phyloP scores from a whole-genome alignment of 2,113 vertebrate genomes.

The Lepisosteus osseus region DNA sequence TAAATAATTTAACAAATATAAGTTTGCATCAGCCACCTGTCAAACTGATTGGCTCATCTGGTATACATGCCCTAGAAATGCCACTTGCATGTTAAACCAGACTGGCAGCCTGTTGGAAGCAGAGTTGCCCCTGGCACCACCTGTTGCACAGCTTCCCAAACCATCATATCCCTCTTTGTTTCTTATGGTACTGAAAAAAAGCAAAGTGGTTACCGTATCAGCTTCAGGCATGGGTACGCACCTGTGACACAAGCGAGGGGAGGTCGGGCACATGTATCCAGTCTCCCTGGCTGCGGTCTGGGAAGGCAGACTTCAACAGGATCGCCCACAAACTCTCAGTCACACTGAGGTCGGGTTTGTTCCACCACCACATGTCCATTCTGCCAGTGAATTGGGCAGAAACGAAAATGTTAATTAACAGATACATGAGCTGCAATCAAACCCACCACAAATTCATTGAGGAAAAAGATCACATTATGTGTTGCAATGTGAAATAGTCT shows the following conservation, averaged over 20 bases:
- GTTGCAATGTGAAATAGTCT: too few species aligned
- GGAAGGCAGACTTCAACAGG: constrained; percentile 48
- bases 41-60: constrained; percentile 24
- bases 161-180: constrained; percentile 1
- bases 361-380: constrained; percentile 52
- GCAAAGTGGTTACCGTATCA: neutral
- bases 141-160: neutral
- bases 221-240: constrained; percentile 22
- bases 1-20: constrained; percentile 30
- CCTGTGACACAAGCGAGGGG: constrained; percentile 50
- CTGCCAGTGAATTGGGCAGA: neutral
- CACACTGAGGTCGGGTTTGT: constrained; percentile 41
- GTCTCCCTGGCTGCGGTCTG: constrained; percentile 24
- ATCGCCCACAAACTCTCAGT: constrained; percentile 62
- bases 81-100: constrained; percentile 5
- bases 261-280: constrained; percentile 57
- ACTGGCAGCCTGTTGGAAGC: neutral
- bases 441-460: neutral
- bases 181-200: constrained; percentile 1
- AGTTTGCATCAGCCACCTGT: constrained; percentile 33
- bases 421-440: too few species aligned
- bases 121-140: neutral
- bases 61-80: constrained; percentile 24
- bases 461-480: neutral
- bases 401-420: neutral